Percentiles rank a stretch among this genome's conserved stretches.
Evolutionary conservation across 2,888 invertebrate species (phyloP).

Genomic region (Lampropteryx suffumata): DNA sequence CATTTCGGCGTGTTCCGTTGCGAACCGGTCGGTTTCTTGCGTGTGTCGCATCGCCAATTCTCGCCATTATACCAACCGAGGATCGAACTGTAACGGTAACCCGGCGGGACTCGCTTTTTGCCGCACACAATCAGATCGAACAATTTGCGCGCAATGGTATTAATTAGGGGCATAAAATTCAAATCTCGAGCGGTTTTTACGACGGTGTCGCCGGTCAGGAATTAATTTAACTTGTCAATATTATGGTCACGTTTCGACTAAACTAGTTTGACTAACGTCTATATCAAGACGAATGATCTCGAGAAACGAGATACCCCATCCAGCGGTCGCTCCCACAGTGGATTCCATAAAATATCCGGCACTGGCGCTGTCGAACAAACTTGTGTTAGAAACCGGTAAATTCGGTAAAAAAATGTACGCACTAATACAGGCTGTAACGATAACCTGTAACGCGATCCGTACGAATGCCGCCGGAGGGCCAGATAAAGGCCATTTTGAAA

Average conservation of each 20-base stretch:
- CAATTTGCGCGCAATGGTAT: conserved; percentile 63
- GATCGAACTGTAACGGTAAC: conserved; percentile 59
- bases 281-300: conserved; percentile 62
- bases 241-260: conserved; percentile 69
- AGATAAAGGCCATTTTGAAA: conserved; percentile 70
- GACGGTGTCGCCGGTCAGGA: conserved; percentile 53
- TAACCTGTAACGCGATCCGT: conserved; percentile 75
- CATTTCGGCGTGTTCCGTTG: conserved; percentile 65
- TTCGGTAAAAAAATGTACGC: conserved; percentile 52
- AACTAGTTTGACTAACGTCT: conserved; percentile 72
- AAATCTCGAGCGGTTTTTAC: conserved; percentile 56
- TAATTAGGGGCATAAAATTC: conserved; percentile 71
- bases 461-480: conserved; percentile 72
- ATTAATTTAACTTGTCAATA: conserved; percentile 73
- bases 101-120: conserved; percentile 63
- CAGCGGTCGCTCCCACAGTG: conserved; percentile 60
- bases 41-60: conserved; percentile 66
- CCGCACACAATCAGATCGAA: conserved; percentile 62
- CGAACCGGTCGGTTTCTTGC: conserved; percentile 60
- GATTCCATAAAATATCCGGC: conserved; percentile 70
- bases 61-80: conserved; percentile 57
- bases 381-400: conserved; percentile 58
- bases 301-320: conserved; percentile 69
- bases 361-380: conserved; percentile 44
- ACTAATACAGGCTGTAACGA: conserved; percentile 70